Base-by-base conservation (phyloP, 1,140 invertebrate genomes). In the Charaxes varanes region DNA sequence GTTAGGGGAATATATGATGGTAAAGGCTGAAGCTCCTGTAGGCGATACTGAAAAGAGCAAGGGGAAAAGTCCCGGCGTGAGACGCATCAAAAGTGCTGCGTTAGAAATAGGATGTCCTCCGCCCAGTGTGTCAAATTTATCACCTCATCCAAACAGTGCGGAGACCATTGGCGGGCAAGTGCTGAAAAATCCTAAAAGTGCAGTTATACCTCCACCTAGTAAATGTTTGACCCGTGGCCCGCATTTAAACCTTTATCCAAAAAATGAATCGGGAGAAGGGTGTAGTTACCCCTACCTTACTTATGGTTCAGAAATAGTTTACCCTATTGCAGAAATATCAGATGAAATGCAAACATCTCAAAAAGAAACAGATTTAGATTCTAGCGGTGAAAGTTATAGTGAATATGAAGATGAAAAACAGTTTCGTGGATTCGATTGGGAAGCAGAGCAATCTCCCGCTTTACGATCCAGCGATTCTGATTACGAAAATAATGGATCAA, bases 301-400 rank as follows among this genome's bases (percentile, higher is more conserved):
- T 35, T 91, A 90, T 59, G 89, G 90, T 27, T 92, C 90, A 21
- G 91, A 93, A 66, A 92, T 93, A 12, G 93, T 93, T 0, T 92
- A 94, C 78, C 91, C 93, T 1, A 94, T 94, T 59, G 92, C 90
- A 2, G 93, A 94, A 81, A 92, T 93, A 63, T 91, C 89, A 10
- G 92, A 93, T 64, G 92, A 94, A 76, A 92, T 91, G 82, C 87
- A 89, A 50, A 90, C 90, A 16, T 90, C 89, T 0, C 89, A 90
- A 58, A 90, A 89, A 23, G 86, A 90, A 60, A 86, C 89, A 1
- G 86, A 88, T 57, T 68, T 88, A 21, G 89, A 88, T 44, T 88
- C 87, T 1, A 76, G 77, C 30, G 83, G 84, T 6, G 81, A 77
- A 46, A 85, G 82, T 48, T 84, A 84, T 28, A 84, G 79, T 55